These are phyloP conservation scores for Cosmia pyralina DNA, from an alignment of 2,888 invertebrate genomes.

Conservation along the genomic window DNA sequence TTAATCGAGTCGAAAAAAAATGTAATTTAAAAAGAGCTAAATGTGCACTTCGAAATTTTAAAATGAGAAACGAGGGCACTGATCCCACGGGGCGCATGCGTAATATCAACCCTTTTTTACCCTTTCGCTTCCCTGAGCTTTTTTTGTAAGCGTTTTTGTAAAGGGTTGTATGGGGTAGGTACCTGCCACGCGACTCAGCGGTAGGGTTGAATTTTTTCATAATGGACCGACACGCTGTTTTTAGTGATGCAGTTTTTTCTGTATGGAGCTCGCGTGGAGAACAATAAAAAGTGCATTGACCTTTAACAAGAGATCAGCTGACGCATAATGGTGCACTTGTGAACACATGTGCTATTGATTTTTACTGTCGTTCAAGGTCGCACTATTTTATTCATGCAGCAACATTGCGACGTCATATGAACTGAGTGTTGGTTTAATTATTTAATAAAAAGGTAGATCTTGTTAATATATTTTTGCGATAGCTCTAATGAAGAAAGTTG, in stretches of 20 bases:
- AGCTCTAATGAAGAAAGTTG: background rate
- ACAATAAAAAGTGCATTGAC: conserved; percentile 88
- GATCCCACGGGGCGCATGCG: conserved; percentile 88
- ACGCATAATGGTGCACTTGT: conserved; percentile 88
- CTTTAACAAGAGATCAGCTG: conserved; percentile 87
- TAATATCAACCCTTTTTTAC: conserved; percentile 89
- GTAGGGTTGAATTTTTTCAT: conserved; percentile 88
- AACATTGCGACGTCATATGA: background rate
- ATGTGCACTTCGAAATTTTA: conserved; percentile 77
- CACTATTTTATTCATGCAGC: conserved; percentile 52
- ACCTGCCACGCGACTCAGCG: conserved; percentile 87
- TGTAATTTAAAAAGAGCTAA: conserved; percentile 65
- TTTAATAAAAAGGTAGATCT: background rate
- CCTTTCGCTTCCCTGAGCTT: conserved; percentile 87
- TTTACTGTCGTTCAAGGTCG: conserved; percentile 84
- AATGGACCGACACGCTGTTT: conserved; percentile 81
- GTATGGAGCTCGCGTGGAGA: conserved; percentile 75
- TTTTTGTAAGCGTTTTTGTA: conserved; percentile 89
- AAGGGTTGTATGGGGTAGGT: conserved; percentile 87
- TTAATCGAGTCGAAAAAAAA: conserved; percentile 58
- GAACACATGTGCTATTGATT: conserved; percentile 83
- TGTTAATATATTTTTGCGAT: background rate
- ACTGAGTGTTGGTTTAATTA: background rate
- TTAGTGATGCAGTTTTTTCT: conserved; percentile 83
- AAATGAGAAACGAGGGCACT: conserved; percentile 87